phyloP scores from a whole-genome alignment of 92 coral and sea anemone genomes.

The Parazoanthus swiftii region DNA sequence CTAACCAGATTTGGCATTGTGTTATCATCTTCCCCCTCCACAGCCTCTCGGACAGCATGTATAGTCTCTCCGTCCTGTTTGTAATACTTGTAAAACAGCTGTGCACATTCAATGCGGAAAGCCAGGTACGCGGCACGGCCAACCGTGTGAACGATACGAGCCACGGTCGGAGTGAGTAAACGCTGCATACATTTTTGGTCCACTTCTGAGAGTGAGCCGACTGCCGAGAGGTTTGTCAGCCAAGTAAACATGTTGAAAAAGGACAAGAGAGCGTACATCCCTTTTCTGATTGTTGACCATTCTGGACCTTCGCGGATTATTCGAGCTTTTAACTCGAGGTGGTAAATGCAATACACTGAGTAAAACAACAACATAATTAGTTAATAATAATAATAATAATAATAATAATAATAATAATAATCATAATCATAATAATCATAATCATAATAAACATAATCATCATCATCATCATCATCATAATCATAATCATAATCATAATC shows the following conservation, averaged over 20 bases:
- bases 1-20: slow-evolving; percentile 40
- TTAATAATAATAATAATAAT: too few species aligned
- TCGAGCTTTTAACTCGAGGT: slow-evolving; percentile 54
- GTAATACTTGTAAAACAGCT: slow-evolving; percentile 65
- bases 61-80: slow-evolving; percentile 45
- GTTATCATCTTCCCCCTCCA: background rate
- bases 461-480: too few species aligned
- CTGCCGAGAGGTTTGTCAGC: slow-evolving; percentile 52
- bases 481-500: too few species aligned
- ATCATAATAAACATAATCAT: too few species aligned
- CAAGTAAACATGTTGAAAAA: slow-evolving; percentile 65
- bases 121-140: slow-evolving; percentile 66
- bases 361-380: background rate
- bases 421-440: too few species aligned
- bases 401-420: too few species aligned
- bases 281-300: slow-evolving; percentile 60
- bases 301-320: slow-evolving; percentile 54
- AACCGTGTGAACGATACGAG: slow-evolving; percentile 55
- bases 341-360: slow-evolving; percentile 57
- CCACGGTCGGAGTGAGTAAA: slow-evolving; percentile 43
- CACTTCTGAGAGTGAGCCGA: slow-evolving; percentile 52
- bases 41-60: slow-evolving; percentile 8
- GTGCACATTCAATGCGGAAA: slow-evolving; percentile 63
- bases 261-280: slow-evolving; percentile 53
- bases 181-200: slow-evolving; percentile 51